Base-by-base conservation (phyloP, 2,888 invertebrate species). In the Bruchidius siliquastri region DNA sequence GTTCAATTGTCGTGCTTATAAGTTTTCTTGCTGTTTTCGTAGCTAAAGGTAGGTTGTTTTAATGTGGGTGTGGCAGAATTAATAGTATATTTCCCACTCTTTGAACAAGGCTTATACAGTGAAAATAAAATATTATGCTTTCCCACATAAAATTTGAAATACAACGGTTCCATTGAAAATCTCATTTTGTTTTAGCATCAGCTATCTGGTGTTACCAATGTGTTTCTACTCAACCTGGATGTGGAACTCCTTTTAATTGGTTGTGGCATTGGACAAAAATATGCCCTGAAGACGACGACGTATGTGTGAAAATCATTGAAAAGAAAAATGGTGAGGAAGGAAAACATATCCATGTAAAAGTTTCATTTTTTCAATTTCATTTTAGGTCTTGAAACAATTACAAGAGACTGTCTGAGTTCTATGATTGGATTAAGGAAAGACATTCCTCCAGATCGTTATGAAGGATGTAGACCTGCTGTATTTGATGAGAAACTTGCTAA, bases 361-460 rank as follows among this genome's bases (percentile, higher is more conserved):
- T 26, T 26, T 26, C 8, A 26, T 4, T 8, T 26, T 26, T 26
- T 26, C 26, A 26, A 20, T 68, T 72, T 71, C 74, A 73, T 77
- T 74, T 75, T 86, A 96, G 96, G 93, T 22, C 91, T 93, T 83
- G 90, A 91, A 82, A 89, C 94, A 0, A 93, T 96, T 70, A 96
- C 94, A 0, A 89, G 97, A 80, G 94, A 95, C 79, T 97, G 97
- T 84, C 86, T 96, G 69, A 96, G 96, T 83, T 91, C 92, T 67
- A 87, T 96, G 74, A 90, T 90, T 83, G 92, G 90, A 67, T 91
- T 94, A 79, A 89, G 96, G 72, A 94, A 92, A 2, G 97, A 97
- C 82, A 94, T 97, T 80, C 96, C 96, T 6, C 95, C 96, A 0
- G 96, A 97, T 84, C 93, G 92, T 75, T 97, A 96, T 84, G 96